Conservation (phyloP, 35 echinoderm and acorn worm species). For the Heliocidaris tuberculata region DNA sequence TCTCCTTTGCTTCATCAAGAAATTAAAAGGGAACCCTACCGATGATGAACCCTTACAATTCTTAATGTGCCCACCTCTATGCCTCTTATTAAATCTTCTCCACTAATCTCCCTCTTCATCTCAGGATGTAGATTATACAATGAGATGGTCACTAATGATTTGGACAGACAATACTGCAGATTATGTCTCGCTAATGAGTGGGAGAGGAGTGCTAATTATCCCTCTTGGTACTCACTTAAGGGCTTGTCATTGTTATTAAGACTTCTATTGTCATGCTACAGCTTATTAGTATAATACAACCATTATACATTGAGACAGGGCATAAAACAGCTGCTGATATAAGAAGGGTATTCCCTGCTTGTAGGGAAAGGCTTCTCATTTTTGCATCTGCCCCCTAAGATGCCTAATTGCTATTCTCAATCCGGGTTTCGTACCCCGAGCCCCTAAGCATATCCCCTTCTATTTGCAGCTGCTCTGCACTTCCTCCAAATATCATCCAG, state of each 20-base stretch:
- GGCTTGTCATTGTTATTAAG: conserved; percentile 4
- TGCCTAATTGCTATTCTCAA: neutral
- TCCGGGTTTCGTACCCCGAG: neutral
- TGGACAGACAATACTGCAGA: neutral
- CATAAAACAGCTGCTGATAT: neutral
- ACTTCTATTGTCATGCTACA: neutral
- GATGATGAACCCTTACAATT: neutral
- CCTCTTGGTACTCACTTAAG: neutral
- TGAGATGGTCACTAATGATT: neutral
- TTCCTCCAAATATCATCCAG: neutral
- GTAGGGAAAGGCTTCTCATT: neutral
- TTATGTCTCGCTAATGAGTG: neutral
- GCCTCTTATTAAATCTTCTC: neutral
- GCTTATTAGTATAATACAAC: neutral
- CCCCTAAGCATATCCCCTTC: neutral
- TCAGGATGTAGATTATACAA: neutral
- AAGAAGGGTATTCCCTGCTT: neutral
- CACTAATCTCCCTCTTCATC: neutral
- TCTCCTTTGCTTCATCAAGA: neutral
- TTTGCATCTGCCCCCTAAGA: neutral
- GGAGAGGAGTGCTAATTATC: neutral
- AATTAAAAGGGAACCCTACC: neutral
- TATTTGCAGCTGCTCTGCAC: neutral
- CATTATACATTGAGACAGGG: neutral
- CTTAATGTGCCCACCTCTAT: neutral